Conservation (phyloP, 2,113 vertebrate genomes). For the Mugil cephalus region DNA sequence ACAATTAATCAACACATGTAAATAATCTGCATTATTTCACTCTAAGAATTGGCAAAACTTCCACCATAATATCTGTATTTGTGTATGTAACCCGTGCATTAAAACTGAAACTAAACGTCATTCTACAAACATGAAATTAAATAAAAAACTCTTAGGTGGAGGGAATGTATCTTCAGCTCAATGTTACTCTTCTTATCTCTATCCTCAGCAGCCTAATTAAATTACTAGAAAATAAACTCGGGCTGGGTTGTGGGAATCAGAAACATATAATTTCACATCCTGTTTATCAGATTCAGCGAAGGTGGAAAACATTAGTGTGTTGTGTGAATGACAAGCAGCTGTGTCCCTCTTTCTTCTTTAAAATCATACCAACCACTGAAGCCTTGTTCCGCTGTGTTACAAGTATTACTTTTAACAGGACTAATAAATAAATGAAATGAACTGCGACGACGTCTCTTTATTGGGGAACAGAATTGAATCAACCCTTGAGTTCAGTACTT, state of each 20-base stretch:
- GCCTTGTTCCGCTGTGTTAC: not conserved
- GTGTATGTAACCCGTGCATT: no score
- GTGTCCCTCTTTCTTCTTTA: not conserved
- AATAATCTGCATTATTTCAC: no score
- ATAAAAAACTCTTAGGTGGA: no score
- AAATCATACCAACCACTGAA: not conserved
- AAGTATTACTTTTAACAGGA: slow-evolving; percentile 5
- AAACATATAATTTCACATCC: not conserved
- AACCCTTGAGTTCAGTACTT: not conserved
- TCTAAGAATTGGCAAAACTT: no score
- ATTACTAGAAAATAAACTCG: no score
- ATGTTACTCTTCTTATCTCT: no score
- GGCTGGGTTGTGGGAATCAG: not conserved
- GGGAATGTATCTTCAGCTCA: no score
- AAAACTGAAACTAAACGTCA: no score
- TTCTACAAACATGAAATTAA: no score
- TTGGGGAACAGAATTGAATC: not conserved
- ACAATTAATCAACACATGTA: not conserved
- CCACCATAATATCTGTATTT: no score
- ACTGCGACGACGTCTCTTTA: slow-evolving; percentile 2
- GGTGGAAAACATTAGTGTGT: not conserved
- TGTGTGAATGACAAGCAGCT: not conserved
- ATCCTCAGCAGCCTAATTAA: no score
- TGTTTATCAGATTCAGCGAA: not conserved
- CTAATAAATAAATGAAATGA: not conserved